phyloP scores from a whole-genome alignment of 1,140 invertebrate species.

The Saccostrea echinata region DNA sequence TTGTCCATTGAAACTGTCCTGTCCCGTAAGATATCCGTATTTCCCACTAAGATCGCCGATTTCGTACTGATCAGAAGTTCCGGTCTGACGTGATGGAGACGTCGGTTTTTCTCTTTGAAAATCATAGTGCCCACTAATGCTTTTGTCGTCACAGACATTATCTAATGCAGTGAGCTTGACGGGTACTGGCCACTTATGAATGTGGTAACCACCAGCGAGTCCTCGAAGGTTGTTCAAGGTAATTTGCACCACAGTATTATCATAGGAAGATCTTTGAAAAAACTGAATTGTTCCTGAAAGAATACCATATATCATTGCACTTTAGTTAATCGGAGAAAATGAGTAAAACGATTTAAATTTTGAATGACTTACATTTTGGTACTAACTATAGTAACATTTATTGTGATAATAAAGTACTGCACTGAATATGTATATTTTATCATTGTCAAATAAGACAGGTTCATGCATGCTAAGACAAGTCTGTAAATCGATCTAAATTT shows the following conservation, averaged over 20 bases:
- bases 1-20: conserved; percentile 82
- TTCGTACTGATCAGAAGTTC: conserved; percentile 84
- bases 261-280: conserved; percentile 90
- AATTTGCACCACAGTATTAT: conserved; percentile 90
- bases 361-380: too few species aligned
- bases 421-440: too few species aligned
- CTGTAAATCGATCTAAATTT: too few species aligned
- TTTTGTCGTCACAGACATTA: conserved; percentile 88
- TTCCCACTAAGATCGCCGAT: conserved; percentile 96
- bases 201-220: conserved; percentile 80
- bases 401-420: too few species aligned
- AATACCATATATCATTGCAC: neutral
- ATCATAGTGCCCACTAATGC: conserved; percentile 85
- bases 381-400: too few species aligned
- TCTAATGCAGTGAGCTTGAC: conserved; percentile 85
- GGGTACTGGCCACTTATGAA: conserved; percentile 82
- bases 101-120: conserved; percentile 75
- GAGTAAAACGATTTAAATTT: too few species aligned
- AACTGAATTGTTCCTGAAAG: conserved; percentile 85
- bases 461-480: too few species aligned
- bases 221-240: conserved; percentile 84
- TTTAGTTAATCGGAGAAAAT: too few species aligned
- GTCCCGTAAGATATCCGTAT: conserved; percentile 84
- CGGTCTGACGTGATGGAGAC: conserved; percentile 75
- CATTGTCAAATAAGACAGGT: too few species aligned